phyloP scores from a whole-genome alignment of 2,113 vertebrate species.

The Corythornis vintsioides region DNA sequence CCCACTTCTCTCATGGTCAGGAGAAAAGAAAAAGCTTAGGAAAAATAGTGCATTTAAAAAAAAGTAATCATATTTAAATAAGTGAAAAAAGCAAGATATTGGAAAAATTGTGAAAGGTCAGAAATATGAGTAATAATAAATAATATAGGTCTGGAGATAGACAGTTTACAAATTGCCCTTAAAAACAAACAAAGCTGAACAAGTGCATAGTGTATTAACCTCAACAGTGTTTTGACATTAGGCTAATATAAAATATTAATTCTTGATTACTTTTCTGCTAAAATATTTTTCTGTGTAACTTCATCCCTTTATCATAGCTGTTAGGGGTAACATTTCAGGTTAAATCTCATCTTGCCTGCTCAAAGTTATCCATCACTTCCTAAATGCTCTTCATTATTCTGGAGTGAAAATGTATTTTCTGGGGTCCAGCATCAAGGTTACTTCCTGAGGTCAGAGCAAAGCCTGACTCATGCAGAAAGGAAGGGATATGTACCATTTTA shows the following conservation, averaged over 20 bases:
- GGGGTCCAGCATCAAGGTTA: background rate
- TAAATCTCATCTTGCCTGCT: background rate
- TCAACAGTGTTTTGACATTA: background rate
- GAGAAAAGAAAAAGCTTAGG: background rate
- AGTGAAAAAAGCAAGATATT: background rate
- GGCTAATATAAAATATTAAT: background rate
- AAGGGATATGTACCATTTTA: background rate
- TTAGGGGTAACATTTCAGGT: background rate
- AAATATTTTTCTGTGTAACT: background rate
- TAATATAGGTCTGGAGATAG: background rate
- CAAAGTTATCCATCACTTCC: background rate
- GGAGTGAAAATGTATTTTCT: background rate
- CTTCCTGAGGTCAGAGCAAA: background rate
- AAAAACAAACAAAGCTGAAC: background rate
- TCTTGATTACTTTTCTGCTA: background rate
- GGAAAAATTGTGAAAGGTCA: background rate
- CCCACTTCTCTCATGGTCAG: background rate
- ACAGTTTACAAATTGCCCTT: background rate
- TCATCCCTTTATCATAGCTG: background rate
- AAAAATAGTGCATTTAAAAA: background rate
- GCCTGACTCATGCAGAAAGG: background rate
- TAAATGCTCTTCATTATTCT: background rate
- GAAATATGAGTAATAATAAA: background rate
- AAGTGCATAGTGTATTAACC: background rate
- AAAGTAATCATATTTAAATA: background rate